Conservation (phyloP, 2,797 vertebrate genomes). For the Xenopus petersii region DNA sequence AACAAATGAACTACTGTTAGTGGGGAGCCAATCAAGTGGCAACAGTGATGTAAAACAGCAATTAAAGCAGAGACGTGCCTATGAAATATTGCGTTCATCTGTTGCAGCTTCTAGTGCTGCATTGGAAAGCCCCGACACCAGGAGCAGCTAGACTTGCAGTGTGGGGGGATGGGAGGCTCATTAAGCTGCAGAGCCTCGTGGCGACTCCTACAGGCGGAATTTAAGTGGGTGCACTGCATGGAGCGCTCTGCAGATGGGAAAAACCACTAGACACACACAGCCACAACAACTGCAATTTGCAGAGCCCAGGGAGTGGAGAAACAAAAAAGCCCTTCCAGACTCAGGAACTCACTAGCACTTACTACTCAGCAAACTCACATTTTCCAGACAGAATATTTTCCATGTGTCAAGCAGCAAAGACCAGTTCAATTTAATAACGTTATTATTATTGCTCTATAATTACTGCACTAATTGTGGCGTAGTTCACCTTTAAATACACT, state of each 20-base stretch:
- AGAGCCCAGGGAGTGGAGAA: no score
- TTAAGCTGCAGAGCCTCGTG: slow-evolving; percentile 27
- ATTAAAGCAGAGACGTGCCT: neutral
- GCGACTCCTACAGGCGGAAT: slow-evolving; percentile 43
- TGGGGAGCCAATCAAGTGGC: no score
- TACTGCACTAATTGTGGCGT: no score
- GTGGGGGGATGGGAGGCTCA: slow-evolving; percentile 30
- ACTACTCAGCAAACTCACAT: no score
- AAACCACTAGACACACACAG: neutral
- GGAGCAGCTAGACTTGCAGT: slow-evolving; percentile 4
- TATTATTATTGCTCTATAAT: no score
- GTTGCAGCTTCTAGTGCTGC: neutral
- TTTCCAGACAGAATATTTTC: no score
- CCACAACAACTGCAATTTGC: neutral
- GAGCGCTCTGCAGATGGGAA: slow-evolving; percentile 17
- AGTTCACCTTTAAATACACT: no score
- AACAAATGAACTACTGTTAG: no score
- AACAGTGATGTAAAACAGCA: neutral
- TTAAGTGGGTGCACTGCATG: slow-evolving; percentile 27
- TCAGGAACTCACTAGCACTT: no score
- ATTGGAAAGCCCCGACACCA: neutral
- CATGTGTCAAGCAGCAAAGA: no score
- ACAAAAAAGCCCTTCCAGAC: no score
- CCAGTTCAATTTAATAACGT: no score
- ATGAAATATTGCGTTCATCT: neutral